Base-by-base conservation (phyloP, 2,113 vertebrate genomes). In the Hippocampus mohnikei region DNA sequence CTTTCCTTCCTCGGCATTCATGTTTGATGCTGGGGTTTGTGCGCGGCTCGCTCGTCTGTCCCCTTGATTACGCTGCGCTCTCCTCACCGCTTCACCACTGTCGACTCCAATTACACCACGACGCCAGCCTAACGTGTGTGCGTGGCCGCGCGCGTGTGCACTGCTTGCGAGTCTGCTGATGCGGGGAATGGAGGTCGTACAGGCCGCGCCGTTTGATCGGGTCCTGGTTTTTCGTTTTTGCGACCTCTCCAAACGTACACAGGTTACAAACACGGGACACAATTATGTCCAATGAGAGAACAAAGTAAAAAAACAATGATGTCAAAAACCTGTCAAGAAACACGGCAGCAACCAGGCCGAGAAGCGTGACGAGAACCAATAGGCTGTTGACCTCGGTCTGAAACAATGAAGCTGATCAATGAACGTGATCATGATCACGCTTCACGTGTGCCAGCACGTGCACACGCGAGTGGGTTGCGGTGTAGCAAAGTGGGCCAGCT, bases 31-130 rank as follows among this genome's bases (percentile, higher is more conserved):
- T 77, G 66, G 63, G 29, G 52, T 27, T 21, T 75, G 63, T 11
- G 71, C 56, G 56, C 64, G 48, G 56, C 70, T 48, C 61, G 37
- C 40, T 33, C n/a, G 16, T 56, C 77, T 84, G 78, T 85, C 81
- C 79, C 66, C 67, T 75, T 84, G 81, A 87, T 87, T 81, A 74
- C 70, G 70, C 65, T 3, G 78, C 48, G 77, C 74, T 84, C 72
- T 82, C 80, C 72, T 80, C 78, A 76, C 2, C 15, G 79, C 68
- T 84, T 37, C 76, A 67, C 69, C 68, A 80, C 80, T 81, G 84
- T 77, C 86, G 82, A 71, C 78, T 78, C 74, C 78, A 85, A 82
- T 88, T 85, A 84, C 72, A 82, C 70, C 55, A 62, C 70, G 70
- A 66, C 73, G 70, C 81, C 66, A 62, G 59, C 55, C 77, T 74